Percentiles rank a stretch among this genome's conserved stretches.
Evolutionary conservation across 2,888 invertebrate species (phyloP).

Genomic region (Tachystola acroxantha): DNA sequence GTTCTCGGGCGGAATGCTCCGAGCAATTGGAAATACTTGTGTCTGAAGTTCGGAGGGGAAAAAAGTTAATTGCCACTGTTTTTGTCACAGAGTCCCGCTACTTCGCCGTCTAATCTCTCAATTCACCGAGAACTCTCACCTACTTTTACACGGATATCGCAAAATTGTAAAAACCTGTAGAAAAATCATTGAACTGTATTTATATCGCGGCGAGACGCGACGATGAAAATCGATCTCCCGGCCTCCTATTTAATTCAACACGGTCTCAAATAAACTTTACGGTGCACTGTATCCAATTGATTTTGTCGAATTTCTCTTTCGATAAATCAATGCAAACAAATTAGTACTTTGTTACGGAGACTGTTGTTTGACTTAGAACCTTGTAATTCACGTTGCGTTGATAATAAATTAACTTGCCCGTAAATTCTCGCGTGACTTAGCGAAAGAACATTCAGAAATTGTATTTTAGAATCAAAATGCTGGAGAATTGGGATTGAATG

Average conservation of each 20-base stretch:
- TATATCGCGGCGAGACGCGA: conserved; percentile 14
- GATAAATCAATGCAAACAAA: conserved; percentile 2
- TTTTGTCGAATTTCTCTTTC: conserved; percentile 9
- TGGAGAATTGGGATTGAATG: conserved; percentile 32
- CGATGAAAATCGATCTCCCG: conserved; percentile 24
- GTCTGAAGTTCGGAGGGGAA: conserved; percentile 54
- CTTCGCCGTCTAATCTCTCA: conserved; percentile 53
- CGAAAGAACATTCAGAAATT: conserved; percentile 15
- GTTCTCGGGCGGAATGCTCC: conserved; percentile 58
- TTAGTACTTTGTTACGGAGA: conserved; percentile 4
- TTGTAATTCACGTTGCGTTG: conserved; percentile 6
- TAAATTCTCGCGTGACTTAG: conserved; percentile 6
- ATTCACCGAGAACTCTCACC: conserved; percentile 41
- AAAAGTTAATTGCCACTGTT: conserved; percentile 71
- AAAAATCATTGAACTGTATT: conserved; percentile 27
- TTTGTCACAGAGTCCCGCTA: conserved; percentile 61
- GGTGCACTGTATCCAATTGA: conserved; percentile 4
- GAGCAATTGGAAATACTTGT: conserved; percentile 62
- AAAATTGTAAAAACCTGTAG: conserved; percentile 32
- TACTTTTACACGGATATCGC: conserved; percentile 32
- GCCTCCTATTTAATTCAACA: conserved; percentile 11
- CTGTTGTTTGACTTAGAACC: conserved; percentile 2
- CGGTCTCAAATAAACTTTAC: conserved; percentile 13
- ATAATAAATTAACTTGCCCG: conserved; percentile 6
- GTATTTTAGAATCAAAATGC: conserved; percentile 27